Conservation (phyloP, 2,797 vertebrate genomes). For the Notolepis coatsorum region DNA sequence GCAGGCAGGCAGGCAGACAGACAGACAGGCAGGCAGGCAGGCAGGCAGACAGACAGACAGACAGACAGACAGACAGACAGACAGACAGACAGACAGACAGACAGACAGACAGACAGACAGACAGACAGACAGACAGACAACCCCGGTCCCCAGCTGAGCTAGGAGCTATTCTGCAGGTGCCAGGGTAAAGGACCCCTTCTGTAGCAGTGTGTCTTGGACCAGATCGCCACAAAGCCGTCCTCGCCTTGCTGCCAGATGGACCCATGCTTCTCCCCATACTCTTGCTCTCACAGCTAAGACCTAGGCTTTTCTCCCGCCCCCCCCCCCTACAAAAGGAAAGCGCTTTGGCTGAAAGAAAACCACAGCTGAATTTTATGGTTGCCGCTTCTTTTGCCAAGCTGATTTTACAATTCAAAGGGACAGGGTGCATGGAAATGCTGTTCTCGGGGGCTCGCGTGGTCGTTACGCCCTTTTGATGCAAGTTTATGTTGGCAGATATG, state of each 20-base stretch:
- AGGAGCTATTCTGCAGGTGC: conserved; percentile 85
- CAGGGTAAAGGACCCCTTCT: conserved; percentile 82
- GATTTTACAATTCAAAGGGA: conserved; percentile 87
- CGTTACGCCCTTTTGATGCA: conserved; percentile 79
- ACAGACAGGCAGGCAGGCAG: too few species aligned
- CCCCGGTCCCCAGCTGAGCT: conserved; percentile 5
- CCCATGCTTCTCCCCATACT: conserved; percentile 82
- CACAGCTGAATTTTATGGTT: conserved; percentile 89
- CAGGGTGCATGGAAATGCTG: conserved; percentile 79
- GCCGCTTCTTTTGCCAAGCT: conserved; percentile 87
- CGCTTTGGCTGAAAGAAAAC: conserved; percentile 88
- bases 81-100: neutral
- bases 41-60: too few species aligned
- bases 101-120: neutral
- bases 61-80: neutral
- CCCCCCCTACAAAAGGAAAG: conserved; percentile 82
- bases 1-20: too few species aligned
- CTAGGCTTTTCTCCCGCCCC: conserved; percentile 82
- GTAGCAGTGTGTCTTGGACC: conserved; percentile 85
- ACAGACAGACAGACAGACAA: neutral
- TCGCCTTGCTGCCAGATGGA: conserved; percentile 85
- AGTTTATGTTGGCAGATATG: conserved; percentile 83
- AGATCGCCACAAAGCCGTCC: conserved; percentile 82
- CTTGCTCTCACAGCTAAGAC: conserved; percentile 85
- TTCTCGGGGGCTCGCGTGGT: conserved; percentile 69